Percentiles rank a stretch among this genome's conserved stretches.
Conservation (phyloP, 2,113 vertebrate genomes). For the Microtus richardsoni region DNA sequence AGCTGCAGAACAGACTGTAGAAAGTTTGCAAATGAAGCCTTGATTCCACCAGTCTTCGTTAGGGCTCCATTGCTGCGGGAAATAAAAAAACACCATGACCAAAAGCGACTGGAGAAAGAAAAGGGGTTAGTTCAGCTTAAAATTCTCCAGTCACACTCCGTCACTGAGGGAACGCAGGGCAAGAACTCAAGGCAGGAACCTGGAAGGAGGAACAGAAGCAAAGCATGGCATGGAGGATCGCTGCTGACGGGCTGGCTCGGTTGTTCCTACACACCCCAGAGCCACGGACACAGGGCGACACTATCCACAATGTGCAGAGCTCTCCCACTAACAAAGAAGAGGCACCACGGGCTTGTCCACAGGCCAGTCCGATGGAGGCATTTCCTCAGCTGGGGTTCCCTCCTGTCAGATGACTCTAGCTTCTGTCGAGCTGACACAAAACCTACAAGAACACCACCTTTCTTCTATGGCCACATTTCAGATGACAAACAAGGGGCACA, state of each 20-base stretch:
- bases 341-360: neutral
- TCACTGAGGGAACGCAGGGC: too few relatives aligned
- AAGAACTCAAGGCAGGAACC: neutral
- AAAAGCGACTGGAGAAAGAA: neutral
- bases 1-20: neutral
- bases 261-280: neutral
- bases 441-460: neutral
- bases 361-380: too few relatives aligned
- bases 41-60: neutral
- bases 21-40: constrained; percentile 22
- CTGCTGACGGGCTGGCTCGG: neutral
- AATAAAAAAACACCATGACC: neutral
- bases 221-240: too few relatives aligned
- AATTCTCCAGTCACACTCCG: neutral
- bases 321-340: too few relatives aligned
- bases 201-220: neutral
- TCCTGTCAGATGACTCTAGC: neutral
- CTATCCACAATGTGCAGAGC: neutral
- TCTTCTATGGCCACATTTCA: neutral
- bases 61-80: neutral
- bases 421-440: neutral
- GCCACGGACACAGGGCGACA: neutral
- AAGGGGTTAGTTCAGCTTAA: neutral
- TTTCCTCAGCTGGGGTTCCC: too few relatives aligned
- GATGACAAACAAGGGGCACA: neutral